A percentile compares a stretch with the other conserved stretches of the same genome.
phyloP scores from a whole-genome alignment of 30 jellyfish, hydroid and myxozoan species.

The Chrysaora quinquecirrha region DNA sequence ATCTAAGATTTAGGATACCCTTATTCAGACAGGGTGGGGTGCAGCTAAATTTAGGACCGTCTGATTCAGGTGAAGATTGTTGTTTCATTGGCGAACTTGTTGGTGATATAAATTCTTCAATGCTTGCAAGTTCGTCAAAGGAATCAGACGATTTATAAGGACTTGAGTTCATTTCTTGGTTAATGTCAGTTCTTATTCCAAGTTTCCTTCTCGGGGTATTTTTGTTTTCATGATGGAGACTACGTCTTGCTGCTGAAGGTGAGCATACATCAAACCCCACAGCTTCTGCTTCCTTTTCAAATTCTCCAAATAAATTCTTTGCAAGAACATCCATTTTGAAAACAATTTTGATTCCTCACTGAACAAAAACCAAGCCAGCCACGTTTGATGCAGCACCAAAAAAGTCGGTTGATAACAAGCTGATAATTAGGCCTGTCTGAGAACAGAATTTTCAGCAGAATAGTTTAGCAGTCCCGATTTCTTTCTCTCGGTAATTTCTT shows the following conservation, averaged over 20 bases:
- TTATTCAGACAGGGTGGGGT: conserved; percentile 92
- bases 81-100: conserved; percentile 62
- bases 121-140: conserved; percentile 59
- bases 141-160: conserved; percentile 71
- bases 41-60: conserved; percentile 24
- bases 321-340: conserved; percentile 74
- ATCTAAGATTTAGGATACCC: conserved; percentile 73
- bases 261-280: background rate
- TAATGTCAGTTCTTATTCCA: conserved; percentile 4
- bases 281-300: conserved; percentile 12
- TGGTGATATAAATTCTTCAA: conserved; percentile 76
- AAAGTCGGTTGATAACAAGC: no score
- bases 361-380: background rate
- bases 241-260: conserved; percentile 25
- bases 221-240: no score
- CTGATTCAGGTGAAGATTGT: conserved; percentile 16
- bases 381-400: no score
- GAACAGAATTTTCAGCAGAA: background rate
- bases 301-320: conserved; percentile 62
- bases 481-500: background rate
- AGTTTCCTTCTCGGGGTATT: no score
- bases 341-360: background rate
- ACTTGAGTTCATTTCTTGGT: conserved; percentile 36
- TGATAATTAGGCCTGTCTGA: background rate
- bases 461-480: background rate